These are phyloP conservation scores for Caenorhabditis brenneri DNA, from an alignment of 1,140 invertebrate genomes.

Conservation along the genomic window DNA sequence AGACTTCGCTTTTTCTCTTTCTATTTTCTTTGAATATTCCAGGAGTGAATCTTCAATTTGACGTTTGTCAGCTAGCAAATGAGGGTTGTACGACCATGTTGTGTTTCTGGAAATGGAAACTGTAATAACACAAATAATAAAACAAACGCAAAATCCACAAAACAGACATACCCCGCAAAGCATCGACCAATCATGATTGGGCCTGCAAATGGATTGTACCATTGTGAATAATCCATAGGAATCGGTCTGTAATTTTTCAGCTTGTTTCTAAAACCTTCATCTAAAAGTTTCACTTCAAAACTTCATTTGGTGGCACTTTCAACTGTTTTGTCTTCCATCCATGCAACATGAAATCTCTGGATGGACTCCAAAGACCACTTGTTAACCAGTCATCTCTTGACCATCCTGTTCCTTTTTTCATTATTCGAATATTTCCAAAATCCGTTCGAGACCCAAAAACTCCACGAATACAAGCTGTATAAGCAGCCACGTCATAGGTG, in stretches of 20 bases:
- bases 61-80: not conserved
- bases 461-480: constrained; percentile 48
- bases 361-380: not conserved
- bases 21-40: not conserved
- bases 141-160: not conserved
- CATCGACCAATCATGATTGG: not conserved
- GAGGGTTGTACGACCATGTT: not conserved
- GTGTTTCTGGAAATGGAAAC: not conserved
- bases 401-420: constrained; percentile 50
- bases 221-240: not conserved
- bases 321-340: constrained; percentile 8
- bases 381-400: constrained; percentile 46
- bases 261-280: no score
- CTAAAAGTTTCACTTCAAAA: no score
- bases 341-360: not conserved
- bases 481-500: constrained; percentile 36
- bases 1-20: not conserved
- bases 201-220: not conserved
- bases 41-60: not conserved
- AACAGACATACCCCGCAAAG: not conserved
- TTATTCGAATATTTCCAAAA: constrained; percentile 39
- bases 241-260: not conserved
- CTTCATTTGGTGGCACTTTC: no score
- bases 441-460: not conserved
- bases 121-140: no score